phyloP scores from a whole-genome alignment of 2,113 vertebrate species.

The Callorhinus ursinus region DNA sequence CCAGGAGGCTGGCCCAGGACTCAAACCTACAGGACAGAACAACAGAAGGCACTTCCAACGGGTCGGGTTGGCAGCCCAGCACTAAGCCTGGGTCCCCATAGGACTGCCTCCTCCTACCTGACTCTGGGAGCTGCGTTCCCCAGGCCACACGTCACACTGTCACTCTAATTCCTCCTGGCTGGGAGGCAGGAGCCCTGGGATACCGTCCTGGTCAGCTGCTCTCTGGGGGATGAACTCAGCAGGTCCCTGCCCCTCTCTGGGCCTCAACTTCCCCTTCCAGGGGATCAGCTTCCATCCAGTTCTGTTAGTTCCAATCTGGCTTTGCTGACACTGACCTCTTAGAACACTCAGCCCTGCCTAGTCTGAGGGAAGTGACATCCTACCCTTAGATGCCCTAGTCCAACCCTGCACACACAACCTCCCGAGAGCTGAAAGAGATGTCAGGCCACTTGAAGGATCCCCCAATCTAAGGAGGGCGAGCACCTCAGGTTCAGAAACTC shows the following conservation, averaged over 20 bases:
- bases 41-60: background rate
- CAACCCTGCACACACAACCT: background rate
- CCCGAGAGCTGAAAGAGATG: background rate
- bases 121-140: background rate
- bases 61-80: rapidly evolving
- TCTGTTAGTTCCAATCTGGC: background rate
- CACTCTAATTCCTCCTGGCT: background rate
- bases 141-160: background rate
- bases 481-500: background rate
- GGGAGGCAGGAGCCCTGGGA: background rate
- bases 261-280: background rate
- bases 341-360: background rate
- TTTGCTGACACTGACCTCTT: background rate
- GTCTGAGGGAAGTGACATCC: background rate
- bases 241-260: background rate
- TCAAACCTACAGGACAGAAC: background rate
- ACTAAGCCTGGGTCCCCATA: background rate
- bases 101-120: slow-evolving; percentile 13
- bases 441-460: rapidly evolving
- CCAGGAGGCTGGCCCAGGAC: slow-evolving; percentile 43
- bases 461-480: background rate
- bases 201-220: background rate
- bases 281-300: background rate
- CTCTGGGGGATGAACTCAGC: background rate
- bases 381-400: background rate